Evolutionary conservation across 2,888 invertebrate genomes (phyloP).

Genomic region (Emesis russula): DNA sequence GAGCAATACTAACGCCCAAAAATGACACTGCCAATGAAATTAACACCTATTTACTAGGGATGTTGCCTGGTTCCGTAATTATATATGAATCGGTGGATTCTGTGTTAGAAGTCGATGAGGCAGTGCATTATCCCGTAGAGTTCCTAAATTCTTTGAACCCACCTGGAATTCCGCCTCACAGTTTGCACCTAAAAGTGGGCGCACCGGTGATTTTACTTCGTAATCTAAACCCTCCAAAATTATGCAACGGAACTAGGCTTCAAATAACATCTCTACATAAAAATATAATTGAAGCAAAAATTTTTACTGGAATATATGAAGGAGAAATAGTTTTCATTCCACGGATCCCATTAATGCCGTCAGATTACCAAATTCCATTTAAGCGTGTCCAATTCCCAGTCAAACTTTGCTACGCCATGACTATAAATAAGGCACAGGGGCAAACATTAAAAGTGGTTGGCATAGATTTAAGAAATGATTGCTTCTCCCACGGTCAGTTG

Average conservation of each 20-base stretch:
- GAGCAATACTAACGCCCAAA: no score
- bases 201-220: no score
- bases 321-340: slow-evolving; percentile 86
- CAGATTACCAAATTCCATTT: slow-evolving; percentile 84
- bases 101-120: no score
- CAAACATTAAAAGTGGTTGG: slow-evolving; percentile 83
- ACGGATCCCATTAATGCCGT: slow-evolving; percentile 87
- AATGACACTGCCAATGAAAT: no score
- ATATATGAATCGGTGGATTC: no score
- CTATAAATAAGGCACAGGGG: slow-evolving; percentile 82
- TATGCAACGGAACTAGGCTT: slow-evolving; percentile 67
- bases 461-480: slow-evolving; percentile 66
- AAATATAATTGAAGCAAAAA: no score
- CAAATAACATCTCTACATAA: no score
- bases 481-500: slow-evolving; percentile 62
- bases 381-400: slow-evolving; percentile 85
- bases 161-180: no score
- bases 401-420: slow-evolving; percentile 50
- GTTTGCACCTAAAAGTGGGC: no score
- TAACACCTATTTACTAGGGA: no score
- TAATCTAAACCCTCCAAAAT: slow-evolving; percentile 71
- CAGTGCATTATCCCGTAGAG: slow-evolving; percentile 59
- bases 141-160: slow-evolving; percentile 29
- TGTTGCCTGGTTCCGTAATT: no score
- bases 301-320: slow-evolving; percentile 75